These are phyloP conservation scores for Propithecus coquereli DNA, from an alignment of 2,113 vertebrate species.

Conservation along the genomic window DNA sequence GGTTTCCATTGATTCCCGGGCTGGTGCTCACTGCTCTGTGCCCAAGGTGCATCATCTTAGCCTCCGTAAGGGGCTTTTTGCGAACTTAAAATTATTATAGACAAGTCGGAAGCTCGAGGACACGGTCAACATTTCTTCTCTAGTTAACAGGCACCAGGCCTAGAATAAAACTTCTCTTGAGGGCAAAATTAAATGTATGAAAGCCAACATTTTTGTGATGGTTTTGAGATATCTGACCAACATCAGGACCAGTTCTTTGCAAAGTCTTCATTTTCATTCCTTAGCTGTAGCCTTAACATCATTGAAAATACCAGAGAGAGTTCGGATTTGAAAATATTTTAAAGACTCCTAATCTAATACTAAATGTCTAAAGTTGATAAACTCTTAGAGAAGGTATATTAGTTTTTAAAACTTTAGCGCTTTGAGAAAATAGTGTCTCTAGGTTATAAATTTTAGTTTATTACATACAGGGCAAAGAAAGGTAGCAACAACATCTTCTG, in stretches of 20 bases:
- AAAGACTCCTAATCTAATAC: background rate
- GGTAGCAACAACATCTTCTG: accelerated
- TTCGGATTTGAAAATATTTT: background rate
- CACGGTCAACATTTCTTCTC: background rate
- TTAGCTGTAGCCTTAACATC: background rate
- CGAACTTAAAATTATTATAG: background rate
- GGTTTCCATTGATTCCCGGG: background rate
- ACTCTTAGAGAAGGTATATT: background rate
- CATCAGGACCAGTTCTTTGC: background rate
- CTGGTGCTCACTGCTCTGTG: background rate
- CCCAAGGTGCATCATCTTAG: background rate
- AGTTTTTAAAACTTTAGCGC: background rate
- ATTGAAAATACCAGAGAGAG: background rate
- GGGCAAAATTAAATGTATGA: background rate
- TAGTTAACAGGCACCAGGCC: background rate
- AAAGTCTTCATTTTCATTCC: background rate
- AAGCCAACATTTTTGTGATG: background rate
- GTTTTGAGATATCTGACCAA: background rate
- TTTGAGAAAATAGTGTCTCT: background rate
- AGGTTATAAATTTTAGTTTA: background rate
- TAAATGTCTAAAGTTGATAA: background rate
- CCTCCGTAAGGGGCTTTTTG: background rate
- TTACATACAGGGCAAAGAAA: background rate
- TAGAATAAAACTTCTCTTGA: background rate
- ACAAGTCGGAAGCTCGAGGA: background rate